Conservation (phyloP, 2,797 vertebrate species). For the Clamator glandarius region DNA sequence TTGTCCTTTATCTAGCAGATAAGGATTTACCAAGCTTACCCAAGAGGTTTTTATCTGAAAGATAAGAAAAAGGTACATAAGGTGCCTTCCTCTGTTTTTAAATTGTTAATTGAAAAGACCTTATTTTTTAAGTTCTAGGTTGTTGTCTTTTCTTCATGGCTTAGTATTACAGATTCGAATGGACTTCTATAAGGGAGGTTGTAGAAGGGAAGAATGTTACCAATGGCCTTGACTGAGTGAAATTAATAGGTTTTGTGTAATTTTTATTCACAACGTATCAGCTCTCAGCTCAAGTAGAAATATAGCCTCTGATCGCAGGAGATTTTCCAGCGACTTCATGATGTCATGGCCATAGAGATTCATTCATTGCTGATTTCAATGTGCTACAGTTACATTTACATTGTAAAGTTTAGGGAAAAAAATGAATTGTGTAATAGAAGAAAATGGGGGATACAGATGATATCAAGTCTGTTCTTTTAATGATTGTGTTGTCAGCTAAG, state of each 20-base stretch:
- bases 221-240: not conserved
- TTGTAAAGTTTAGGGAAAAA: not conserved
- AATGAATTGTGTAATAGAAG: not conserved
- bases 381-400: not conserved
- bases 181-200: not conserved
- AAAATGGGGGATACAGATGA: not conserved
- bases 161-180: conserved; percentile 31
- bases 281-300: not conserved
- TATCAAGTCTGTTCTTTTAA: not conserved
- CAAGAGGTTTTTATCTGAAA: conserved; percentile 71
- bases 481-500: not conserved
- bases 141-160: conserved; percentile 33
- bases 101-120: conserved; percentile 67
- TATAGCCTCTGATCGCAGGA: not conserved
- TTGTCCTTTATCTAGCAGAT: conserved; percentile 70
- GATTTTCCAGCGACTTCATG: not conserved
- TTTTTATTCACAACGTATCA: not conserved
- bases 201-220: not conserved
- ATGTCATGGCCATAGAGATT: not conserved
- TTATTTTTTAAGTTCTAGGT: conserved; percentile 53
- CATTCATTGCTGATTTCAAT: not conserved
- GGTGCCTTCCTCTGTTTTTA: conserved; percentile 54
- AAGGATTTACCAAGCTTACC: conserved; percentile 73
- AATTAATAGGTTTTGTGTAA: not conserved
- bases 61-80: conserved; percentile 70